These are phyloP conservation scores for Coptodon bakossiorum DNA, from an alignment of 2,113 vertebrate species.

Conservation along the genomic window DNA sequence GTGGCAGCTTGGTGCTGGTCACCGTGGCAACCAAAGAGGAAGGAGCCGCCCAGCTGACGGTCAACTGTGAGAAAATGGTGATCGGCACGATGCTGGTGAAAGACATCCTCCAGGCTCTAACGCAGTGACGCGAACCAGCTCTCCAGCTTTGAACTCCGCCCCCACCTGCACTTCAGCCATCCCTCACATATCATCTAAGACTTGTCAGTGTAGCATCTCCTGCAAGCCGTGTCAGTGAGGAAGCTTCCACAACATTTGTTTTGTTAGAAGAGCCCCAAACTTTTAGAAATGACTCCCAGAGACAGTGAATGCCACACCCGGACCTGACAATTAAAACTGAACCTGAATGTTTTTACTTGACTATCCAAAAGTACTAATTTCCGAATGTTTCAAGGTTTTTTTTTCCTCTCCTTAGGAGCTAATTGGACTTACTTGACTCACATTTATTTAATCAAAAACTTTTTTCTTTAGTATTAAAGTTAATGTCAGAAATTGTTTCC, in stretches of 20 bases:
- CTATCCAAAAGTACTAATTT: neutral
- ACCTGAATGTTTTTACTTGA: neutral
- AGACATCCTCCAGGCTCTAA: constrained; percentile 85
- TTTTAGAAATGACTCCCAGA: neutral
- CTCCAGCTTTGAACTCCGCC: neutral
- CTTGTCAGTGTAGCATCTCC: constrained; percentile 19
- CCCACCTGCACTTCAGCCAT: neutral
- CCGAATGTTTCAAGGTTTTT: fast-evolving
- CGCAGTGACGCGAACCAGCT: constrained; percentile 69
- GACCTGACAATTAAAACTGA: constrained; percentile 27
- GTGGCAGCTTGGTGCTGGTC: constrained; percentile 86
- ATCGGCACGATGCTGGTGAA: constrained; percentile 97
- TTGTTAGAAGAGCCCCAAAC: neutral
- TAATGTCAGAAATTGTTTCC: neutral
- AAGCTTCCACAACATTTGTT: constrained; percentile 9
- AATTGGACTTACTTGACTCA: neutral
- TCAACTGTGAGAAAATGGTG: constrained; percentile 99
- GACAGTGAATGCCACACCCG: neutral
- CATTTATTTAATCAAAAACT: neutral
- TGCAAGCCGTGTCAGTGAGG: neutral
- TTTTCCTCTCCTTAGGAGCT: neutral
- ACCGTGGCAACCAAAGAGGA: constrained; percentile 78
- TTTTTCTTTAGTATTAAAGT: neutral
- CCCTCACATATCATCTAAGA: neutral
- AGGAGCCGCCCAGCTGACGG: constrained; percentile 74